Base-by-base conservation (phyloP, 2,113 vertebrate species). In the Actinemys pallida region DNA sequence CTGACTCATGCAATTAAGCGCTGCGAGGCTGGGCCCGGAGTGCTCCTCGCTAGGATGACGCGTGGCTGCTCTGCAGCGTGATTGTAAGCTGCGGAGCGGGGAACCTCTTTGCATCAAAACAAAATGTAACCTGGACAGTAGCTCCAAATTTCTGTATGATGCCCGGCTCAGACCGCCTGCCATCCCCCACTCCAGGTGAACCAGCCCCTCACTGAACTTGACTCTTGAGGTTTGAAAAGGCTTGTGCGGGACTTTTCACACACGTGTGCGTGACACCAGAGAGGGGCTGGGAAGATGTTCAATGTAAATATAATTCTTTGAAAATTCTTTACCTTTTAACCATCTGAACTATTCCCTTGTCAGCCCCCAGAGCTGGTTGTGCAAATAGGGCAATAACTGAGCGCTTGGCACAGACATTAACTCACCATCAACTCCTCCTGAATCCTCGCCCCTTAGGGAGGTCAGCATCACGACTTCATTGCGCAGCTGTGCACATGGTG, bases 31-130 rank as follows among this genome's bases (percentile, higher is more conserved):
- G 57, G 57, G 12, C 90, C 95, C 93, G 81, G 94, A 85, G 62
- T 95, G 96, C 96, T 80, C 90, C 93, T 78, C 92, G n/a, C 90
- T 89, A 24, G 69, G 92, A 88, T 96, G 97, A 96, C 90, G 94
- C 93, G 53, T 2, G 56, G 93, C 94, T 91, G 83, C 95, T 96
- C 84, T 94, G 90, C 90, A 93, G 94, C 92, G 81, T 95, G 93
- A 92, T 87, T 95, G 94, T 81, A 92, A 89, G 86, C 93, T 81
- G 45, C 94, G 94, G 92, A 88, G 89, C 90, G 80, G 81, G 83
- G 62, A 92, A 57, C 80, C 94, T 84, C 83, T 97, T 92, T 92
- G 89, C 93, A 92, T 94, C 39, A 89, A 90, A 96, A 94, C 90
- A 57, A 96, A 78, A 86, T 78, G 81, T 62, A 92, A 89, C 89